Evolutionary conservation across 35 echinoderm and acorn worm species (phyloP), one percentile per base, ranked within the genome.

Genomic region (Strongylocentrotus purpuratus): DNA sequence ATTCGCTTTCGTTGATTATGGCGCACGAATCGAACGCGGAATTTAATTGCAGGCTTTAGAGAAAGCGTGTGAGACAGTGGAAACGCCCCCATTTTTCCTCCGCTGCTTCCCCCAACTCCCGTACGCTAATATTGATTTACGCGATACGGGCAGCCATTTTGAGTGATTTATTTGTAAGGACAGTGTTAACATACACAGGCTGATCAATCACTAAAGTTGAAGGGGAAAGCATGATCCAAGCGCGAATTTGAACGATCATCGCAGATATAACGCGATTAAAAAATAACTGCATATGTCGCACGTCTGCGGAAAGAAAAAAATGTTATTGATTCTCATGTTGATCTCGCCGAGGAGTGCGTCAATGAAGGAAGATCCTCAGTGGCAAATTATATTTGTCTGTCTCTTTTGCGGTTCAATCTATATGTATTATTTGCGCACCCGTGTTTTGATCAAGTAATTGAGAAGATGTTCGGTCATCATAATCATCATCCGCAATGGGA

Each of bases 101-200:
- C 50, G 14, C 85, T 33, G 87, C 32, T 89, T 46, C 33, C 87
- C 33, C 87, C 25, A 89, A 89, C 33, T 89, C 33, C 87, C 87
- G 87, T 45, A 89, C 45, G 33, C 87, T 89, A 89, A 89, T 89
- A 89, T 89, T 89, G 87, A 89, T 89, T 89, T 89, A 89, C 45
- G 33, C 87, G 87, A 89, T 46, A 10, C 25, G 32, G 33, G 87
- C 31, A 41, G 32, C 33, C 87, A 46, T 89, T 45, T 89, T 46
- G 87, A 89, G 87, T 89, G 87, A 89, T 89, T 89, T 89, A 89
- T 89, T 33, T 89, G 45, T 28, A 41, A 33, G 87, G 87, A 46
- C 31, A 89, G 87, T 89, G 87, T 89, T 33, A 89, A 89, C 45
- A 89, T 22, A 89, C 33, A 46, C 87, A 45, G 32, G 14, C 32